Evolutionary conservation across 2,797 vertebrate species (phyloP), one percentile per base, ranked within the genome.

Genomic region (Anabacerthia variegaticeps): DNA sequence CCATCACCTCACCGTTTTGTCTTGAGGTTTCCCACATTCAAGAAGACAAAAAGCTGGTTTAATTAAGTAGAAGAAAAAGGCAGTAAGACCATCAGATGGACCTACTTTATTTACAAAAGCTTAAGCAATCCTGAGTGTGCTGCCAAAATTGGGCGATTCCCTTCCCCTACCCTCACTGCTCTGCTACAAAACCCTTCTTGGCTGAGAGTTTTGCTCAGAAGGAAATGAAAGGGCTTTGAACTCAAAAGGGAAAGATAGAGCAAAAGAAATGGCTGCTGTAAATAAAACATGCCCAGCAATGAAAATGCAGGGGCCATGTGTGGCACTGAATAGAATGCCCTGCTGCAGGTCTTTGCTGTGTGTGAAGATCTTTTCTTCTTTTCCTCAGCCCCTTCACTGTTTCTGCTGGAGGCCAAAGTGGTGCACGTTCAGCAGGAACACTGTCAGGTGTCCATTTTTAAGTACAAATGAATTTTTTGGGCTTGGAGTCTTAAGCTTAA

Each of bases 211-310:
- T 43, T 80, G 28, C 41, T 51, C 39, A 48, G 77, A 85, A 76
- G 43, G 68, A 93, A 85, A 81, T 77, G 24, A 61, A 95, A 81
- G 28, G 63, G 14, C 86, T 94, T 79, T 82, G 55, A 93, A 82
- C 63, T 85, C 59, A 52, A 55, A 85, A 89, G 17, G 20, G 41
- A 82, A 68, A 82, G 30, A 85, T 44, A 56, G 24, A 66, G 54
- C 20, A 76, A 63, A 93, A 63, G 24, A 76, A 85, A 85, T 63
- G 52, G 65, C 22, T 83, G 32, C 39, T 89, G 65, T 82, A 95
- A 90, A 84, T 73, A 90, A 94, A 93, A 76, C 52, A 82, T 63
- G 52, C 10, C 39, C 37, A 81, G 46, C 71, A 61, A 56, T 79
- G 73, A 67, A 85, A 95, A 83, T 54, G n/a, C 18, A 12, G 43